phyloP scores from a whole-genome alignment of 2,113 vertebrate genomes.

The Microcebus griseorufus region DNA sequence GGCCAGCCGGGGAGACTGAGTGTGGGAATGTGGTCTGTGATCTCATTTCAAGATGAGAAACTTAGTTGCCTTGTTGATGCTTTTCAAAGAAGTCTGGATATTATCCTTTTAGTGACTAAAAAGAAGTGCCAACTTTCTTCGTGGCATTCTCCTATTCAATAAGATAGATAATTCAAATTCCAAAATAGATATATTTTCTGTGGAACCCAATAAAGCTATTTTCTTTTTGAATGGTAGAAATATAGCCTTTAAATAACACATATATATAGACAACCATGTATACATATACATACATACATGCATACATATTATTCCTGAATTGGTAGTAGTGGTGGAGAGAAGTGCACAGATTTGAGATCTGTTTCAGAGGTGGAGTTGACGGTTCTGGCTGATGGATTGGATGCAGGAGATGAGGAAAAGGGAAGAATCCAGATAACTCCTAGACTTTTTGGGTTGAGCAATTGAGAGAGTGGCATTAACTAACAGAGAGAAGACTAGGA shows the following conservation, averaged over 20 bases:
- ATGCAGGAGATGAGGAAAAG: not conserved
- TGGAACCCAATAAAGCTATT: not conserved
- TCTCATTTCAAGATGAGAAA: not conserved
- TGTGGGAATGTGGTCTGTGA: not conserved
- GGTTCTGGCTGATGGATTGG: not conserved
- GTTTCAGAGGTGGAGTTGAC: not conserved
- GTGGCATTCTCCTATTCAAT: not conserved
- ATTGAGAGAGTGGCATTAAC: not conserved
- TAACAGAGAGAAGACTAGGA: not conserved
- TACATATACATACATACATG: no score
- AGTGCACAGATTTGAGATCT: not conserved
- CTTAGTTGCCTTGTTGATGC: not conserved
- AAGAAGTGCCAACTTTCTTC: not conserved
- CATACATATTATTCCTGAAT: not conserved
- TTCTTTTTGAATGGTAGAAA: constrained; percentile 29
- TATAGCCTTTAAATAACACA: not conserved
- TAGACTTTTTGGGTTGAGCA: not conserved
- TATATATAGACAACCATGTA: not conserved
- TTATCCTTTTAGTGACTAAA: not conserved
- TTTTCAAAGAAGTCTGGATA: not conserved
- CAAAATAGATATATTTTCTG: not conserved
- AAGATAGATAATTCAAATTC: not conserved
- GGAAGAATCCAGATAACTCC: not conserved
- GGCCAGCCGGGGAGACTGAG: not conserved
- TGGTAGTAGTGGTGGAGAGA: not conserved